phyloP scores from a whole-genome alignment of 2,888 invertebrate genomes.

The Bugula neritina region DNA sequence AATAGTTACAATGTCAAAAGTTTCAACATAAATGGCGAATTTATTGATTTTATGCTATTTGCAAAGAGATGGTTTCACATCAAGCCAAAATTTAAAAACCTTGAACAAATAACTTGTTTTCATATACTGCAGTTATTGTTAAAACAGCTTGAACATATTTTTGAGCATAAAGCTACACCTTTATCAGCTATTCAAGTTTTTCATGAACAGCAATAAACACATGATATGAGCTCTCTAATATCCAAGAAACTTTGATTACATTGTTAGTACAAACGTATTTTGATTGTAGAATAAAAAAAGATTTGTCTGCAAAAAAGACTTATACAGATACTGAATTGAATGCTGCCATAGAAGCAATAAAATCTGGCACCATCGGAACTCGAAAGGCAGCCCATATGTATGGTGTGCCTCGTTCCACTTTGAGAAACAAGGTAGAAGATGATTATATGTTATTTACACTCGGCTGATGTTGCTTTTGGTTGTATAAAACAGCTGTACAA shows the following conservation, averaged over 20 bases:
- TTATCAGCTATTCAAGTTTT: no score
- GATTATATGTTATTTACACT: no score
- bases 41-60: neutral
- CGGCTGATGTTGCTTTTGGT: no score
- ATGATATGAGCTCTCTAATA: no score
- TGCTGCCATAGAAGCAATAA: slow-evolving; percentile 87
- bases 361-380: slow-evolving; percentile 84
- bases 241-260: neutral
- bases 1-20: neutral
- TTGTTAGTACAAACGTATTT: neutral
- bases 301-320: slow-evolving; percentile 46
- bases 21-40: neutral
- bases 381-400: slow-evolving; percentile 89
- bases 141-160: neutral
- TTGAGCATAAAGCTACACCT: no score
- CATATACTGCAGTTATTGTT: neutral
- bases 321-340: slow-evolving; percentile 95
- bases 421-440: slow-evolving; percentile 86
- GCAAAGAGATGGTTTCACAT: slow-evolving; percentile 1
- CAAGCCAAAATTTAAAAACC: slow-evolving; percentile 21
- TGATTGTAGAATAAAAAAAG: slow-evolving; percentile 21
- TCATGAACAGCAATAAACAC: no score
- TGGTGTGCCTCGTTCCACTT: slow-evolving; percentile 90
- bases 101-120: neutral
- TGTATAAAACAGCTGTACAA: no score